Percentiles rank a stretch among this genome's conserved stretches.
Evolutionary conservation across 1,140 invertebrate species (phyloP).

Genomic region (Elymnias hypermnestra): DNA sequence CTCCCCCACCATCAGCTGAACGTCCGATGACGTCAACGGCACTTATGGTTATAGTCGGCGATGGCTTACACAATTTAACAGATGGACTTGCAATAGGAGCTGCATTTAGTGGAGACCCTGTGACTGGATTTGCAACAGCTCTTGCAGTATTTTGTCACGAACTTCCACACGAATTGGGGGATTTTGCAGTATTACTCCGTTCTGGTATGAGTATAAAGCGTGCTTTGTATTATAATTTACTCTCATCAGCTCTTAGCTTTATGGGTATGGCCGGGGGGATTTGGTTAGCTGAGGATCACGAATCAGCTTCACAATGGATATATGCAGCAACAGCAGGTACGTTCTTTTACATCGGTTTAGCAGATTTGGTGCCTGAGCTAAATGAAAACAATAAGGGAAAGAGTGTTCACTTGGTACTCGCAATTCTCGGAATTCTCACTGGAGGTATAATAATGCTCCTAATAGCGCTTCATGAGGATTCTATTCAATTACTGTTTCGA

Average conservation of each 20-base stretch:
- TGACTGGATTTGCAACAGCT: conserved; percentile 85
- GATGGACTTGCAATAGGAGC: conserved; percentile 89
- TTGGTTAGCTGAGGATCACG: conserved; percentile 81
- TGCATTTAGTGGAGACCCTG: conserved; percentile 83
- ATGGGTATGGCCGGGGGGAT: conserved; percentile 85
- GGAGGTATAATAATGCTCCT: conserved; percentile 85
- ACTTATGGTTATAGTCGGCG: conserved; percentile 88
- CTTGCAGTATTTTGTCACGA: conserved; percentile 90
- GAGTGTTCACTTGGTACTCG: conserved; percentile 61
- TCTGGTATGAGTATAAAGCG: conserved; percentile 84
- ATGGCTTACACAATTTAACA: conserved; percentile 87
- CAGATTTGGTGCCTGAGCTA: conserved; percentile 83
- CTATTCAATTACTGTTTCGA: conserved; percentile 77
- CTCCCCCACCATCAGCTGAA: conserved; percentile 69
- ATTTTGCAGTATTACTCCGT: conserved; percentile 87
- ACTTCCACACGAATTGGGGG: conserved; percentile 88
- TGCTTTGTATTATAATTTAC: conserved; percentile 84
- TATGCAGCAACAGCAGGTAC: conserved; percentile 88
- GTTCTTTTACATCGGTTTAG: conserved; percentile 89
- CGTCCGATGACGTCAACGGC: conserved; percentile 79
- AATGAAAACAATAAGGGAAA: conserved; percentile 70
- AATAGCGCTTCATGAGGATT: conserved; percentile 85
- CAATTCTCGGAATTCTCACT: conserved; percentile 80
- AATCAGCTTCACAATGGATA: conserved; percentile 82
- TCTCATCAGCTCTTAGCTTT: conserved; percentile 86